Base-by-base conservation (phyloP, 2,797 vertebrate genomes). In the Pseudomugil gertrudae region DNA sequence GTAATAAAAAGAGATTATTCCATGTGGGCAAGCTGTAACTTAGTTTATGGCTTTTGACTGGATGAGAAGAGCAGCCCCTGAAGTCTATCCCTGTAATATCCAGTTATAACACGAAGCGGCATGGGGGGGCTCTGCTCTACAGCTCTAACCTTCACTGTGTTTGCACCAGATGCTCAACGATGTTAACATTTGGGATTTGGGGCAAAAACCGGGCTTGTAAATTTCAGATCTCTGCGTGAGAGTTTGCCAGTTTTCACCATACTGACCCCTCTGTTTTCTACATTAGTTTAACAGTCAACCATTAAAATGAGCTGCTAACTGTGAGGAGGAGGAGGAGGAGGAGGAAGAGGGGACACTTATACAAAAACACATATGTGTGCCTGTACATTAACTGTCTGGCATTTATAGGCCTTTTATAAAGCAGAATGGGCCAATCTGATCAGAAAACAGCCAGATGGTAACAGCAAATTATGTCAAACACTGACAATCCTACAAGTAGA, bases 1-100 rank as follows among this genome's bases (percentile, higher is more conserved):
- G 83, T 87, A 92, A 90, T 84, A 85, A 87, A 79, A 86, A 67
- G 70, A 84, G 86, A 87, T 89, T 88, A 92, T 80, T 88, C 88
- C 78, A 78, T 77, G 78, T 40, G 62, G 88, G 75, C 65, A 52
- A 76, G 68, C 81, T 72, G 72, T 76, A 86, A 87, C 89, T 87
- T 73, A 80, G 81, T 90, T 92, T 89, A 87, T 81, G 69, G 76
- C 80, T 77, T 84, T 57, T 77, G 79, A 75, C 78, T 85, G 79
- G 76, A 88, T 83, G 83, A 88, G 79, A 78, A 63, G 78, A 84
- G 63, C 85, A 83, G 84, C 77, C 84, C 27, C 75, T 40, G 76
- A 80, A 84, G 80, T 87, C 83, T 85, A 70, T 76, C 76, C 70
- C 69, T 67, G 68, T 78, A 88, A 88, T 87, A 88, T 87, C 61